Evolutionary conservation across 1,140 invertebrate species (phyloP), one percentile per base, ranked within the genome.

Genomic region (Drosophila punjabiensis): DNA sequence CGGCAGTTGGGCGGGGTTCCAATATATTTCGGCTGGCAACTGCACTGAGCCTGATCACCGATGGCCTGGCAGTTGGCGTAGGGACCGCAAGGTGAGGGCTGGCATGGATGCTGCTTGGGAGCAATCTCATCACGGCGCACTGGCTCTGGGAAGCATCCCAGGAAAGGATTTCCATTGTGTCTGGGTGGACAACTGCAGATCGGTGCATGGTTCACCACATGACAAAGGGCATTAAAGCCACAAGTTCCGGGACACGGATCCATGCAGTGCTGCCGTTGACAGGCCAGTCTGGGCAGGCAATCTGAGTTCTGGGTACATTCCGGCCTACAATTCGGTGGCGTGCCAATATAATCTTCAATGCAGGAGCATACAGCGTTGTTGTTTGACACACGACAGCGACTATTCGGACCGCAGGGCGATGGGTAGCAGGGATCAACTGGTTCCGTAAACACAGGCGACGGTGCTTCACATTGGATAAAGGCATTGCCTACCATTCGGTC

Each of bases 271-370:
- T 96, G 94, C 70, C 96, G 96, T 76, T 96, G 96, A 80, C 97
- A 98, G 16, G 97, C 96, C 58, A 96, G 86, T 82, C 96, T 95
- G 48, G 96, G 95, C 1, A 96, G 94, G 91, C 97, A 98, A 86
- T 98, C 97, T 50, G 96, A 96, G 87, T 97, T 97, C 62, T 96
- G 96, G 6, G 95, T 95, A 93, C 97, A 97, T 93, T 97, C 97
- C 8, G 97, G 96, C 84, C 96, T 94, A 92, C 97, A 97, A 76
- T 96, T 97, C 2, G 97, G 96, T 28, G 96, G 96, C 92, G 96
- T 95, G 10, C 96, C 95, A 63, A 94, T 93, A 85, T 94, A 95
- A 62, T 95, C 94, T 56, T 93, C 81, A 33, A 94, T 92, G 83
- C 96, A 96, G 41, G 94, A 93, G 82, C 96, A 96, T 3, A 95